Conservation (phyloP, 2,797 vertebrate genomes). For the Chloroceryle amazona region DNA sequence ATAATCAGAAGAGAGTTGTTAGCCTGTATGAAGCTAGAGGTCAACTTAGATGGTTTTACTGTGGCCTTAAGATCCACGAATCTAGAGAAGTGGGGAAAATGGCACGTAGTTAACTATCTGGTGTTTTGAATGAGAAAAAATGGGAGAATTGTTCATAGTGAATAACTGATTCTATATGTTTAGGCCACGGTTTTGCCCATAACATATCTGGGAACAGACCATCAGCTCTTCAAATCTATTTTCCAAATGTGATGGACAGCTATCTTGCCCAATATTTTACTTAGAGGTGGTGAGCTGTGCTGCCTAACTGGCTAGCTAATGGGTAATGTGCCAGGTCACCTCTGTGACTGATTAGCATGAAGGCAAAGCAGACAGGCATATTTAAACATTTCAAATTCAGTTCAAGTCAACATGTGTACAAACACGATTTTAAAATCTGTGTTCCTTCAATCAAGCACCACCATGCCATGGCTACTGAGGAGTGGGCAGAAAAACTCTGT, state of each 20-base stretch:
- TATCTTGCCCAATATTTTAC: slow-evolving; percentile 24
- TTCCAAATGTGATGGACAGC: slow-evolving; percentile 19
- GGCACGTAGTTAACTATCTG: background rate
- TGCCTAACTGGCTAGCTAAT: slow-evolving; percentile 28
- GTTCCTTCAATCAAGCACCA: slow-evolving; percentile 25
- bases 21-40: slow-evolving; percentile 22
- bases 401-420: background rate
- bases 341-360: slow-evolving; percentile 44
- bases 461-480: background rate
- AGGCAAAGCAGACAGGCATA: slow-evolving; percentile 38
- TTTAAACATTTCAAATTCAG: slow-evolving; percentile 35
- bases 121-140: background rate
- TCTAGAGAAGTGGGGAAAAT: background rate
- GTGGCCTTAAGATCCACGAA: background rate
- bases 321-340: background rate
- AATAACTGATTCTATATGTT: background rate
- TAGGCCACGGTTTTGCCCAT: background rate
- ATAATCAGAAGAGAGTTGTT: slow-evolving; percentile 27
- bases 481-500: background rate
- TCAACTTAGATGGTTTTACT: slow-evolving; percentile 24
- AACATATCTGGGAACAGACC: background rate
- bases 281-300: background rate
- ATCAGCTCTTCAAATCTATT: background rate
- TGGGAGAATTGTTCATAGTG: background rate
- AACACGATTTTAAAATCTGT: background rate